Percentiles rank a stretch among this genome's conserved stretches.
These are phyloP conservation scores for Falco naumanni DNA, from an alignment of 2,797 vertebrate genomes.

Conservation along the genomic window DNA sequence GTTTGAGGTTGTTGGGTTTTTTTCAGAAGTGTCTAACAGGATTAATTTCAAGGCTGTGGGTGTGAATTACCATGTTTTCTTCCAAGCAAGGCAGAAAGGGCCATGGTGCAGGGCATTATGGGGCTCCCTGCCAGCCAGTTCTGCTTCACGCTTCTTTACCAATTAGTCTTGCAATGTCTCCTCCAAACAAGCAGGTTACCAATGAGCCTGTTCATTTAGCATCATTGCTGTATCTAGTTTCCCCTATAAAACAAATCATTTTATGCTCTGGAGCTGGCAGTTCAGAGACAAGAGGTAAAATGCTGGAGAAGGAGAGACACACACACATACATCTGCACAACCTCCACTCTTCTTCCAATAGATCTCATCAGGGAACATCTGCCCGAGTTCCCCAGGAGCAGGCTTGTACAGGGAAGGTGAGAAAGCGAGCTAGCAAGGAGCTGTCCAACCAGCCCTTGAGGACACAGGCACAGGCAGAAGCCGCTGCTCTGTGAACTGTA, in stretches of 20 bases:
- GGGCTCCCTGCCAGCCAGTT: not conserved
- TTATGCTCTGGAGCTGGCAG: not conserved
- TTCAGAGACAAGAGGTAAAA: not conserved
- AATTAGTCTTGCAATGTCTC: not conserved
- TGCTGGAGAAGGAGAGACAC: not conserved
- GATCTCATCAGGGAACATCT: not conserved
- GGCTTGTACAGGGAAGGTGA: not conserved
- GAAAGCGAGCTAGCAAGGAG: not conserved
- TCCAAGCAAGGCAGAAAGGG: not conserved
- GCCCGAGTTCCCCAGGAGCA: not conserved
- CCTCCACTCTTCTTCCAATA: not conserved
- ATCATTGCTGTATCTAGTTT: not conserved
- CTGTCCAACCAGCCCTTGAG: accelerated
- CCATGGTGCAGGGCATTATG: not conserved
- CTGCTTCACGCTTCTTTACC: conserved; percentile 3
- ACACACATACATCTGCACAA: not conserved
- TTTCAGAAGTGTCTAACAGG: conserved; percentile 69
- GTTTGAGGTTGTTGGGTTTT: not conserved
- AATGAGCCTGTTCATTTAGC: not conserved
- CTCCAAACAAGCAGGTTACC: not conserved
- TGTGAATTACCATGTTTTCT: not conserved
- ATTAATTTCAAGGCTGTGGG: conserved; percentile 75
- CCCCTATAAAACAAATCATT: not conserved
- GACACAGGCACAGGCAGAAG: accelerated
- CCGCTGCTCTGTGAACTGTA: not conserved